A percentile compares a stretch with the other conserved stretches of the same genome.
These are phyloP conservation scores for Proctacanthus coquilletti DNA, from an alignment of 1,140 invertebrate genomes.

Conservation along the genomic window DNA sequence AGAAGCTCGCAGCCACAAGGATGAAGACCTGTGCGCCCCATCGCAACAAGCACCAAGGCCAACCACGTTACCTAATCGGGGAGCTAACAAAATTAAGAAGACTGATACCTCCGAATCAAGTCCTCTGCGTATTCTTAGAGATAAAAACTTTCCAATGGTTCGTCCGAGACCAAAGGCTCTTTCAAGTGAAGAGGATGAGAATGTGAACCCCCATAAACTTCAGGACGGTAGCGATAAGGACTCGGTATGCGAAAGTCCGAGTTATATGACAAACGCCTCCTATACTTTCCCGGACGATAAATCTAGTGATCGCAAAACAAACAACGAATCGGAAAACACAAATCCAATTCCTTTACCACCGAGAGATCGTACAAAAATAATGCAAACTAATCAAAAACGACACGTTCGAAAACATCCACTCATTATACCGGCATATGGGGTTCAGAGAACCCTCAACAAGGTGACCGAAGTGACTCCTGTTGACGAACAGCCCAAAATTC, in stretches of 20 bases:
- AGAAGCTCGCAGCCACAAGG: not conserved
- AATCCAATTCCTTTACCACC: constrained; percentile 74
- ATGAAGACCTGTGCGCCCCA: constrained; percentile 2
- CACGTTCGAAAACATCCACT: constrained; percentile 78
- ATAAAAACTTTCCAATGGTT: constrained; percentile 6
- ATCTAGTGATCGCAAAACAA: not conserved
- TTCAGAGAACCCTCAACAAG: constrained; percentile 44
- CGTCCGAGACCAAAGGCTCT: constrained; percentile 3
- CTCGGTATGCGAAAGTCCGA: constrained; percentile 24
- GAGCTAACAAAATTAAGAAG: constrained; percentile 8
- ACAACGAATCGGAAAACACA: constrained; percentile 30
- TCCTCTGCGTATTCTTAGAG: constrained; percentile 4
- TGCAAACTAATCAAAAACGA: constrained; percentile 45
- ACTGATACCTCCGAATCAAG: constrained; percentile 3
- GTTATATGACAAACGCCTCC: constrained; percentile 18
- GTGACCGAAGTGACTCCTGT: constrained; percentile 31
- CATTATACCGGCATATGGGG: constrained; percentile 53
- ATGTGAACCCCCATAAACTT: constrained; percentile 9
- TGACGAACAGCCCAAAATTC: constrained; percentile 10
- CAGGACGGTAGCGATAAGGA: constrained; percentile 3
- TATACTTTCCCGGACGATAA: constrained; percentile 13
- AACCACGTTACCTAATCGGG: constrained; percentile 23
- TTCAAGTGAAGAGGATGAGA: constrained; percentile 10
- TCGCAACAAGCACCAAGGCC: constrained; percentile 19
- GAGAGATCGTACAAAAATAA: constrained; percentile 54